phyloP scores from a whole-genome alignment of 1,140 invertebrate genomes.

The Meloidogyne floridensis region DNA sequence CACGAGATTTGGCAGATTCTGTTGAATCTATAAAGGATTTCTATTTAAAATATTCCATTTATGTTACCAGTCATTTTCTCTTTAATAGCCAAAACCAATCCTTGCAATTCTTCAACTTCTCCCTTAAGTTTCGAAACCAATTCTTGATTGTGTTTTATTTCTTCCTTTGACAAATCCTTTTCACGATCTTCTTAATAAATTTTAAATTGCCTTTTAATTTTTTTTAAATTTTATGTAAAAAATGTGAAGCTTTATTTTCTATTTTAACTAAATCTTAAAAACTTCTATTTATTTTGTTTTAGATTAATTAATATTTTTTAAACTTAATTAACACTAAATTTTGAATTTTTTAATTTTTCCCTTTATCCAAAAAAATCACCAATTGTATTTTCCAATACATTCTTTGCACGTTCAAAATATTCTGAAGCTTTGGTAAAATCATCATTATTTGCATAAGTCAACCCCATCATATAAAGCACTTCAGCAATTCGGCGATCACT shows the following conservation, averaged over 20 bases:
- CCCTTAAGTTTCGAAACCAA: not conserved
- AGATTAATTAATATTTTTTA: not conserved
- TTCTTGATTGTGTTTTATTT: not conserved
- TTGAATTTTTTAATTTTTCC: too few relatives aligned
- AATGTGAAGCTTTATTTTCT: too few relatives aligned
- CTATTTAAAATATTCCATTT: not conserved
- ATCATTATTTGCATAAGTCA: constrained; percentile 23
- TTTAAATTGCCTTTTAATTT: too few relatives aligned
- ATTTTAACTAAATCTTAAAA: too few relatives aligned
- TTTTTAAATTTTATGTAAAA: too few relatives aligned
- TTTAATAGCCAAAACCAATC: not conserved
- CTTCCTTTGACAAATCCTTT: not conserved
- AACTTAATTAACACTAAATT: too few relatives aligned
- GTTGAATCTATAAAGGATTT: not conserved
- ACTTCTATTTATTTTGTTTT: not conserved
- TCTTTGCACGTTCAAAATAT: constrained; percentile 27
- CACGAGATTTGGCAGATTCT: not conserved
- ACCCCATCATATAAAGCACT: constrained; percentile 23
- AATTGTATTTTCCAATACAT: constrained; percentile 26
- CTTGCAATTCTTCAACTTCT: not conserved
- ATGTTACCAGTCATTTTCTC: not conserved
- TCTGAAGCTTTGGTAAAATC: constrained; percentile 31
- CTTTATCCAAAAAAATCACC: constrained; percentile 7
- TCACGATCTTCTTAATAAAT: not conserved
- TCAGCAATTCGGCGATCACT: constrained; percentile 36